Percentiles rank a stretch among this genome's conserved stretches.
phyloP scores from a whole-genome alignment of 1,140 invertebrate genomes.

The Lasioglossum albipes region DNA sequence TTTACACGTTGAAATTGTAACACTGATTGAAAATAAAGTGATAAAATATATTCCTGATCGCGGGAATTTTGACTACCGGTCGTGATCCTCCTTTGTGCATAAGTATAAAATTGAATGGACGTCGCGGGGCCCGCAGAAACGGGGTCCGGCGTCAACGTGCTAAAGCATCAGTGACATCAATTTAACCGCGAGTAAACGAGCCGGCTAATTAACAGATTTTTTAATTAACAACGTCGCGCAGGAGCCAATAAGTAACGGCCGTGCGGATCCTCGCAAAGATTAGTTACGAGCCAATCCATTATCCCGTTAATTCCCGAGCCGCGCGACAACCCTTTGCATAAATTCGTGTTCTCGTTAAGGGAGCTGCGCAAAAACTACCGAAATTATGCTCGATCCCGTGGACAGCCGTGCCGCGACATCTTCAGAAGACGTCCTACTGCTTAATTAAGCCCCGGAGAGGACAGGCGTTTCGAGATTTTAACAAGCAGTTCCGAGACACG shows the following conservation, averaged over 20 bases:
- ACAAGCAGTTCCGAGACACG: constrained; percentile 54
- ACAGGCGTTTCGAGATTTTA: constrained; percentile 55
- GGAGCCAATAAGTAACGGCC: constrained; percentile 23
- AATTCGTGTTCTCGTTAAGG: background rate
- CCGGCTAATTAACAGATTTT: background rate
- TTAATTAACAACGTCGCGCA: constrained; percentile 25
- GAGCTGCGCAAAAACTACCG: background rate
- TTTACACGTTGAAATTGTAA: too few relatives aligned
- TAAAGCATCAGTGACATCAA: too few relatives aligned
- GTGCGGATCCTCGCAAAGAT: background rate
- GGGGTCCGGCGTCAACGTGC: too few relatives aligned
- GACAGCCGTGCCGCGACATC: background rate
- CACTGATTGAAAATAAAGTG: too few relatives aligned
- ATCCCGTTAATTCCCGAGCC: background rate
- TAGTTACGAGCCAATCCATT: background rate
- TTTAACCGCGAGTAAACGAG: too few relatives aligned
- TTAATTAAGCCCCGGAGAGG: constrained; percentile 45
- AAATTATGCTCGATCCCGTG: constrained; percentile 13
- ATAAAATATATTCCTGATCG: too few relatives aligned
- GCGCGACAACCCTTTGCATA: background rate
- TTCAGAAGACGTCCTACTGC: background rate
- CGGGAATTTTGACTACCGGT: too few relatives aligned
- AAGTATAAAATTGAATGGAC: too few relatives aligned
- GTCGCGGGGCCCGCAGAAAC: too few relatives aligned
- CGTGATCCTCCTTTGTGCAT: too few relatives aligned